Conservation (phyloP, 1,140 invertebrate genomes). For the Lethrus apterus region DNA sequence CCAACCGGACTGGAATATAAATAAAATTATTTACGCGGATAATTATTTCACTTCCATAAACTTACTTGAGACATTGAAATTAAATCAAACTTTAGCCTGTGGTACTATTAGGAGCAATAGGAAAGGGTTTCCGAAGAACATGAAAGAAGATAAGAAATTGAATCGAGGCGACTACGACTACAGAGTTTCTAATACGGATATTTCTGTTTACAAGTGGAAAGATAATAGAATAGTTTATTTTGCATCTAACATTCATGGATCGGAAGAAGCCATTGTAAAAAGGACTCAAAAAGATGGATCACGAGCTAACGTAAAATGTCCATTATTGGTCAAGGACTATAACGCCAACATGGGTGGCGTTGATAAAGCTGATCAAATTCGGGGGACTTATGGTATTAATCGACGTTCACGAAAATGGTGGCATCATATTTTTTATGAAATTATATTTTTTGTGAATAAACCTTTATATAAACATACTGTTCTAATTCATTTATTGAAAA, state of each 20-base stretch:
- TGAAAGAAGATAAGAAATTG: constrained; percentile 28
- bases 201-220: constrained; percentile 37
- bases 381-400: constrained; percentile 33
- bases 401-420: constrained; percentile 38
- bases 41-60: constrained; percentile 22
- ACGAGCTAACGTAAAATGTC: constrained; percentile 24
- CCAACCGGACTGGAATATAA: constrained; percentile 7
- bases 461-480: no score
- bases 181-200: constrained; percentile 30
- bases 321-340: constrained; percentile 31
- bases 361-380: constrained; percentile 35
- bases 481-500: no score
- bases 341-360: constrained; percentile 28
- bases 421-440: no score
- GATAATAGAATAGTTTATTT: constrained; percentile 38
- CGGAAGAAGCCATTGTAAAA: constrained; percentile 26
- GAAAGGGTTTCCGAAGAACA: constrained; percentile 20
- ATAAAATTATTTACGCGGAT: constrained; percentile 12
- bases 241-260: constrained; percentile 38
- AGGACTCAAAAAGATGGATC: constrained; percentile 29
- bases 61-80: constrained; percentile 24
- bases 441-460: no score
- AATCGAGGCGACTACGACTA: constrained; percentile 34
- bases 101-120: constrained; percentile 36
- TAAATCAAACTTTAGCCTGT: constrained; percentile 30